A percentile compares a stretch with the other conserved stretches of the same genome.
Evolutionary conservation across 2,888 invertebrate species (phyloP).

Genomic region (Coenonympha glycerion): DNA sequence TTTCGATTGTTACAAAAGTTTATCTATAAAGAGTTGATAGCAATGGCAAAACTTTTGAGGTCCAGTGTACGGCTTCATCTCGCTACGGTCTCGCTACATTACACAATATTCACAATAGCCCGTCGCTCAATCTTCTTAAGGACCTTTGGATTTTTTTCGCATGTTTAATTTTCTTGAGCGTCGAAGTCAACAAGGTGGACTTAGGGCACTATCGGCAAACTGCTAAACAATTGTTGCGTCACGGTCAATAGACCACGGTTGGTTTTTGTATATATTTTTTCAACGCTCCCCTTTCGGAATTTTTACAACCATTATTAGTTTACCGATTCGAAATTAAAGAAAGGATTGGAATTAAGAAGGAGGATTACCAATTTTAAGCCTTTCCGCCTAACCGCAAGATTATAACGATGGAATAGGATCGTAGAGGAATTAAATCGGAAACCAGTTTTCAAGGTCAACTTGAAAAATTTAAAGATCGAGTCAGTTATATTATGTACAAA

Average conservation of each 20-base stretch:
- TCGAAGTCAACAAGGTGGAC: conserved; percentile 72
- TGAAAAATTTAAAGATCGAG: too few species aligned
- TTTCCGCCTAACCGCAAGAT: conserved; percentile 3
- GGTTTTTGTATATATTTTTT: conserved; percentile 54
- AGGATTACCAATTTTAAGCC: conserved; percentile 36
- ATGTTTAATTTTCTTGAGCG: conserved; percentile 57
- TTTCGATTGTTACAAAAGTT: background rate
- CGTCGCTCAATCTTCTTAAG: conserved; percentile 64
- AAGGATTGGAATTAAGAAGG: conserved; percentile 42
- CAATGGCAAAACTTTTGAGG: conserved; percentile 41
- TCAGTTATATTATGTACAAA: too few species aligned
- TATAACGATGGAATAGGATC: background rate
- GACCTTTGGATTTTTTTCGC: conserved; percentile 56
- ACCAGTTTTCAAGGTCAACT: conserved; percentile 1
- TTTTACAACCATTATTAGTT: conserved; percentile 49
- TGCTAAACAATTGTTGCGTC: conserved; percentile 74
- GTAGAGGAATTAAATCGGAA: background rate
- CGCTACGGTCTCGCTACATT: conserved; percentile 71
- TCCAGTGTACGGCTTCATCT: conserved; percentile 52
- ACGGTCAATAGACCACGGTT: conserved; percentile 67
- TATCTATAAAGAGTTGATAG: background rate
- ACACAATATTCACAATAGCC: conserved; percentile 73
- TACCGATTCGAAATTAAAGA: conserved; percentile 47
- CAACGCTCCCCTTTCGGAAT: conserved; percentile 31
- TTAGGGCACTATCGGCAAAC: conserved; percentile 63